These are phyloP conservation scores for Drosophila robusta DNA, from an alignment of 2,888 invertebrate species.

Conservation along the genomic window DNA sequence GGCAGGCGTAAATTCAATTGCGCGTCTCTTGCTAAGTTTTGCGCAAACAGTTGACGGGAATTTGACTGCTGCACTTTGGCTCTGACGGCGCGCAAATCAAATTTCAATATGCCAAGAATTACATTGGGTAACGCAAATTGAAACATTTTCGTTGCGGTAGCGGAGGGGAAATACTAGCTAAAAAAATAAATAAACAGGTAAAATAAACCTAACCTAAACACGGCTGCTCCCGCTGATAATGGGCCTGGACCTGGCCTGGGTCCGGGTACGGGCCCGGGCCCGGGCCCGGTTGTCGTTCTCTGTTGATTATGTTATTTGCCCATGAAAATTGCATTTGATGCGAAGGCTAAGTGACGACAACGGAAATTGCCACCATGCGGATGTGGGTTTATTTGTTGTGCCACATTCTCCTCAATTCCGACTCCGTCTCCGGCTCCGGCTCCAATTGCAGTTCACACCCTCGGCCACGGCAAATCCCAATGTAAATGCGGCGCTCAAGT, in stretches of 20 bases:
- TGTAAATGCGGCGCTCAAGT: conserved; percentile 71
- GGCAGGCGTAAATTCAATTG: conserved; percentile 49
- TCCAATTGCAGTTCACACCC: conserved; percentile 7
- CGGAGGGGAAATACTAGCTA: background rate
- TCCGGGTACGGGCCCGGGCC: too few species aligned
- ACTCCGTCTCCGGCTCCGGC: conserved; percentile 2
- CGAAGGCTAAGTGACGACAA: conserved; percentile 69
- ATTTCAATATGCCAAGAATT: conserved; percentile 71
- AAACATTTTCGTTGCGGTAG: conserved; percentile 61
- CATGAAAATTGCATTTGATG: conserved; percentile 77
- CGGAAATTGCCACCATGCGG: conserved; percentile 77
- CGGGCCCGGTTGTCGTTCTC: conserved; percentile 9
- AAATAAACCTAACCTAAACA: conserved; percentile 1
- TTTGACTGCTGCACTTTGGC: conserved; percentile 66
- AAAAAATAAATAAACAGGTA: background rate
- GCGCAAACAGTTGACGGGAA: conserved; percentile 61
- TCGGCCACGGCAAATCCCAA: conserved; percentile 53
- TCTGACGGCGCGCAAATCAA: conserved; percentile 56
- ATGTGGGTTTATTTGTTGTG: conserved; percentile 64
- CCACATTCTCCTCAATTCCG: conserved; percentile 20
- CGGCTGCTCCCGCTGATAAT: conserved; percentile 14
- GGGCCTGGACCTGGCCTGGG: background rate
- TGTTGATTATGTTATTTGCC: conserved; percentile 76
- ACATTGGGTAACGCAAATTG: conserved; percentile 60
- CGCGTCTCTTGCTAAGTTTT: conserved; percentile 48